Conservation (phyloP, 2,113 vertebrate species). For the Leptodactylus fuscus region DNA sequence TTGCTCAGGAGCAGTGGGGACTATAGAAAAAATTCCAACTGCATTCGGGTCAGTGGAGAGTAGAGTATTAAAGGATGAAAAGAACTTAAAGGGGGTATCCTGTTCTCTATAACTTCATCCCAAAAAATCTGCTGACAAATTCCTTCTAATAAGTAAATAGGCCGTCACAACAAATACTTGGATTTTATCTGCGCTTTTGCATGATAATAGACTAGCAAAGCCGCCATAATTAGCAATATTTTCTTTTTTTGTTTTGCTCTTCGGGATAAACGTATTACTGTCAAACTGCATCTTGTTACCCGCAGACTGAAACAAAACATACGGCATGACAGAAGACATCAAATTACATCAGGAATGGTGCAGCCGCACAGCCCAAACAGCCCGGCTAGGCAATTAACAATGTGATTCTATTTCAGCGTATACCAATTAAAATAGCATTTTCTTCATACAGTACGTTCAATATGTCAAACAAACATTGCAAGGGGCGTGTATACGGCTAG, state of each 20-base stretch:
- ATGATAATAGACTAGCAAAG: neutral
- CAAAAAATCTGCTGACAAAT: too few species aligned
- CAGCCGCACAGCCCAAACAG: neutral
- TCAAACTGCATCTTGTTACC: slow-evolving; percentile 20
- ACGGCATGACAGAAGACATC: neutral
- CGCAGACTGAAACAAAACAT: slow-evolving; percentile 22
- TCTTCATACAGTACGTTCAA: neutral
- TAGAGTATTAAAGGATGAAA: too few species aligned
- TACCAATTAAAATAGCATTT: neutral
- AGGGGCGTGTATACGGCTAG: too few species aligned
- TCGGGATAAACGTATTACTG: slow-evolving; percentile 27
- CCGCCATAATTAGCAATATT: neutral
- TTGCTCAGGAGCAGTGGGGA: too few species aligned
- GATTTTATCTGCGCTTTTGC: too few species aligned
- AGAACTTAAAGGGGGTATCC: too few species aligned
- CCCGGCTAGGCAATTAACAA: slow-evolving; percentile 15
- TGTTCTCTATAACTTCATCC: too few species aligned
- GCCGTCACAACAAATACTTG: too few species aligned
- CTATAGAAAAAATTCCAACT: too few species aligned
- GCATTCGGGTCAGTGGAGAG: too few species aligned
- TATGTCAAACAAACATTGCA: too few species aligned
- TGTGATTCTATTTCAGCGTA: neutral
- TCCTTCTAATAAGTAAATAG: too few species aligned
- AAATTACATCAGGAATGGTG: slow-evolving; percentile 13
- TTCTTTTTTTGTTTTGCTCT: neutral